A percentile compares a stretch with the other conserved stretches of the same genome.
These are phyloP conservation scores for Eupeodes corollae DNA, from an alignment of 1,140 invertebrate species.

Conservation along the genomic window DNA sequence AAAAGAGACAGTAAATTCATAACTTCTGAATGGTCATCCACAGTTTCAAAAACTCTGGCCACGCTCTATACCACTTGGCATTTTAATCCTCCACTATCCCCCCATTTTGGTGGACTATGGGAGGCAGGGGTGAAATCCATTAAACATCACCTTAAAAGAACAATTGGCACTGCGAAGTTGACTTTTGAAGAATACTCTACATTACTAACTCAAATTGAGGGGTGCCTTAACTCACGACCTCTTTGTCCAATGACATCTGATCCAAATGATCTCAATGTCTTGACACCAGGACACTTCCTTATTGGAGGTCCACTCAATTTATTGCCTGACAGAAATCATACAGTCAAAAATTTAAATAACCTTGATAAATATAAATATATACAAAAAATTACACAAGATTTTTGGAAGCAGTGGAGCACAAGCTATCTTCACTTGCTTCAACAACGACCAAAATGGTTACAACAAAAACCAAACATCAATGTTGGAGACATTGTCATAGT, in stretches of 20 bases:
- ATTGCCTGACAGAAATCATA: slow-evolving; percentile 10
- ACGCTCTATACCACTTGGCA: no score
- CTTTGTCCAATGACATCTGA: slow-evolving; percentile 14
- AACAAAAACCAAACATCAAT: no score
- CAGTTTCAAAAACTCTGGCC: no score
- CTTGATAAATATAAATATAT: no score
- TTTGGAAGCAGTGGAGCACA: no score
- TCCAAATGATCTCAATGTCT: slow-evolving; percentile 11
- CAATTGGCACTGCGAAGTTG: slow-evolving; percentile 5
- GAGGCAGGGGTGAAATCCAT: slow-evolving; percentile 15
- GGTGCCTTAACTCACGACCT: slow-evolving; percentile 16
- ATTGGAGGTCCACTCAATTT: slow-evolving; percentile 20
- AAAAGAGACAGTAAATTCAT: no score
- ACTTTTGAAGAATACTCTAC: slow-evolving; percentile 16
- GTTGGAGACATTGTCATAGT: no score
- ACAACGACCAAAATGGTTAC: no score
- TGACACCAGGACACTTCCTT: slow-evolving; percentile 30
- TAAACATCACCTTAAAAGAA: slow-evolving; percentile 11
- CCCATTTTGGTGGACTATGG: slow-evolving; percentile 18
- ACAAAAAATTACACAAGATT: no score
- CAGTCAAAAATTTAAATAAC: no score
- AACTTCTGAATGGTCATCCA: no score
- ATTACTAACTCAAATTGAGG: slow-evolving; percentile 14
- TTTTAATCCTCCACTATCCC: slow-evolving; percentile 15
- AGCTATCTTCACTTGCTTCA: no score